Evolutionary conservation across 2,113 vertebrate genomes (phyloP).

Genomic region (Paraplagusia blochii): DNA sequence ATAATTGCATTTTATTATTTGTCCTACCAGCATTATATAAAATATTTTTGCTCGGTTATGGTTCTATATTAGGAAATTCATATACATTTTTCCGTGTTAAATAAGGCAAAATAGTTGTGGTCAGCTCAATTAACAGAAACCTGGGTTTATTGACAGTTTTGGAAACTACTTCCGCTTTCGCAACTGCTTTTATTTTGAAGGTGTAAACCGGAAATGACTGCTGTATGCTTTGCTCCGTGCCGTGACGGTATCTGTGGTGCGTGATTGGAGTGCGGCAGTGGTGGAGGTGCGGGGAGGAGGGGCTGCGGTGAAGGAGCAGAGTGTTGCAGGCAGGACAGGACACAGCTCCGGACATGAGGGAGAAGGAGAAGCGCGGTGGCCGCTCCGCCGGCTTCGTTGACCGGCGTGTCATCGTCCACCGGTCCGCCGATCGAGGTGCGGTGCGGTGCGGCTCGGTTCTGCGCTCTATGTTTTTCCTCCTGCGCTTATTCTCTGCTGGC

Average conservation of each 20-base stretch:
- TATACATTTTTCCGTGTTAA: too few relatives aligned
- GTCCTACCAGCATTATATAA: too few relatives aligned
- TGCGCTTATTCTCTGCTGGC: slow-evolving; percentile 11
- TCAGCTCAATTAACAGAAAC: too few relatives aligned
- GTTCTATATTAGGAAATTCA: too few relatives aligned
- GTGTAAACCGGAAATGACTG: slow-evolving; percentile 18
- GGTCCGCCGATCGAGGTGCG: slow-evolving; percentile 73
- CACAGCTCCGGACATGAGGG: slow-evolving; percentile 59
- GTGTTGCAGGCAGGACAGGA: slow-evolving; percentile 64
- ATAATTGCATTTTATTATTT: too few relatives aligned
- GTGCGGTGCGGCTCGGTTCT: slow-evolving; percentile 31
- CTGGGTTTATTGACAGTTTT: too few relatives aligned
- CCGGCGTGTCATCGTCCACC: slow-evolving; percentile 72
- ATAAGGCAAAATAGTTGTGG: too few relatives aligned
- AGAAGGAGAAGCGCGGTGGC: slow-evolving; percentile 62
- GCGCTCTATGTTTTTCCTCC: neutral
- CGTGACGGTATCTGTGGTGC: slow-evolving; percentile 33
- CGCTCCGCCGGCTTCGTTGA: slow-evolving; percentile 63
- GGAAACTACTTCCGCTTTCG: too few relatives aligned
- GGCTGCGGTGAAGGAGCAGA: slow-evolving; percentile 73
- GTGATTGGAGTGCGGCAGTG: slow-evolving; percentile 67
- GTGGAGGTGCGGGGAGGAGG: slow-evolving; percentile 65
- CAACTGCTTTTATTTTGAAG: slow-evolving; percentile 55
- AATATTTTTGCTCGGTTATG: too few relatives aligned
- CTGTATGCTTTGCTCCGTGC: neutral